Evolutionary conservation across 1,140 invertebrate species (phyloP), one percentile per base, ranked within the genome.

Genomic region (Musca domestica): DNA sequence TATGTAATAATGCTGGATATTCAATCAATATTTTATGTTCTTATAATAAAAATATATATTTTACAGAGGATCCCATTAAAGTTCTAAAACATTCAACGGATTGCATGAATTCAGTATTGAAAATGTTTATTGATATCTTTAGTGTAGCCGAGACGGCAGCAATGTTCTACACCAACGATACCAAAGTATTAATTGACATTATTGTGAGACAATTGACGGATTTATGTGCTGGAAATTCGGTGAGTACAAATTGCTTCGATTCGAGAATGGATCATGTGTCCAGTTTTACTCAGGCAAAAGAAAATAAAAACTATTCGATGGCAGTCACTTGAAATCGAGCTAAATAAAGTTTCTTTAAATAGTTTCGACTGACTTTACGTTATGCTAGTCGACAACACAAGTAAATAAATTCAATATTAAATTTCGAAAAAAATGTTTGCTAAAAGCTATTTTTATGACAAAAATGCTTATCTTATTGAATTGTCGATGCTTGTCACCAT

Each of bases 101-200:
- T 30, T 89, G 90, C 7, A 87, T 88, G 51, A 91, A 96, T 84
- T 94, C 95, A 6, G 89, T 96, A 14, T 83, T 96, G 52, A 96
- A 96, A 83, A 86, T 98, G 70, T 89, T 95, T 67, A 89, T 89
- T 48, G 95, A 97, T 80, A 81, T 96, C 58, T 95, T 95, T 78
- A 89, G 86, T 54, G 87, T 87, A 61, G 84, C 88, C 64, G 83
- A 87, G 48, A 95, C 94, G 5, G 91, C 94, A 0, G 86, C 88
- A 71, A 86, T 96, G 41, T 94, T 96, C 79, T 98, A 97, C 78
- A 95, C 94, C 0, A 98, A 96, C 78, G 95, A 98, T 80, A 90
- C 92, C 3, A 94, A 93, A 83, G 95, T 97, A 46, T 85, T 96
- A 25, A 90, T 97, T 72, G 95, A 97, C 77, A 96, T 98, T 75